Evolutionary conservation across 2,888 invertebrate species (phyloP).

Genomic region (Drosophila engyochracea): DNA sequence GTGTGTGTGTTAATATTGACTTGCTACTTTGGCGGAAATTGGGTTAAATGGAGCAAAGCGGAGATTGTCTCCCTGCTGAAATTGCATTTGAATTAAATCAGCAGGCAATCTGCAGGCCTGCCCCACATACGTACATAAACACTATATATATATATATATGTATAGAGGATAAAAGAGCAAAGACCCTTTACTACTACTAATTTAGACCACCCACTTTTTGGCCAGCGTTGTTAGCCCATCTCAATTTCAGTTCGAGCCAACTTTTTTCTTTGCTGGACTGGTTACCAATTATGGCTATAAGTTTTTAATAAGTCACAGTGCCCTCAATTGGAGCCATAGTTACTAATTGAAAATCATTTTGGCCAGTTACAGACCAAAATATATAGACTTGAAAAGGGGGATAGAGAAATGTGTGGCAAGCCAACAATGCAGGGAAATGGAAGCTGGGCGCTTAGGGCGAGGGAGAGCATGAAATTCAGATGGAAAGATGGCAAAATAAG

Average conservation of each 20-base stretch:
- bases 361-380: background rate
- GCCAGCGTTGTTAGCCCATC: background rate
- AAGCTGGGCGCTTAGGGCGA: background rate
- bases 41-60: slow-evolving; percentile 68
- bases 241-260: slow-evolving; percentile 5
- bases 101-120: slow-evolving; percentile 62
- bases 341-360: slow-evolving; percentile 45
- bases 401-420: too few relatives aligned
- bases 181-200: background rate
- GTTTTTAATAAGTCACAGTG: slow-evolving; percentile 62
- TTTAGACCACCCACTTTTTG: background rate
- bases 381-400: background rate
- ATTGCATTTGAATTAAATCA: slow-evolving; percentile 68
- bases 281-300: slow-evolving; percentile 57
- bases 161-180: background rate
- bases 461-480: slow-evolving; percentile 7
- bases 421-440: background rate
- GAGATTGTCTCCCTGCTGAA: slow-evolving; percentile 63
- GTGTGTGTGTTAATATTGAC: slow-evolving; percentile 59
- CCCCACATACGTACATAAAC: background rate
- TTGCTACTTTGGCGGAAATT: slow-evolving; percentile 65
- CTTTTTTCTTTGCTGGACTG: slow-evolving; percentile 34
- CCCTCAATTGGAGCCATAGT: slow-evolving; percentile 51
- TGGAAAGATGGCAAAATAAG: background rate
- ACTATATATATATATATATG: background rate